Base-by-base conservation (phyloP, 53 echinoderm and acorn worm species). In the Patiria pectinifera region DNA sequence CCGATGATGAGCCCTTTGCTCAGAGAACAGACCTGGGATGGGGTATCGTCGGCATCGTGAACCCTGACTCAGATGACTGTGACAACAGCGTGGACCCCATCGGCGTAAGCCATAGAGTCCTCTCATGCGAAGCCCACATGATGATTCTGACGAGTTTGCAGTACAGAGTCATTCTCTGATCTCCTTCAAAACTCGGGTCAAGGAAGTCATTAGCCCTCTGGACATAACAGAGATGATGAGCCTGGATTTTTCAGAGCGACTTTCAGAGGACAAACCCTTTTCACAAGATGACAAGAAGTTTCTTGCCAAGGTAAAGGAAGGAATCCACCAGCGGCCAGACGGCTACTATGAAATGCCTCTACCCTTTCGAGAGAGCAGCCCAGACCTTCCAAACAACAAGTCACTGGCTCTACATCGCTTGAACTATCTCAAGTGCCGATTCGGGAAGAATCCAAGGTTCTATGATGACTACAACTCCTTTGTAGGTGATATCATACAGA, bases 251-350 rank as follows among this genome's bases (percentile, higher is more conserved):
- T 71, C 80, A 0, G 91, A 93, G 62, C 77, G 49, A 66, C 43
- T 53, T 25, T 48, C 45, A 3, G 76, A 89, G 3, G 63, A 94
- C 2, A 76, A 75, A 63, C 4, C 49, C 2, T 46, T 93, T 48
- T 95, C 94, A 45, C 84, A 87, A n/a, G 94, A 94, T 87, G 94
- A 94, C 48, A 49, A 23, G n/a, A n/a, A n/a, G n/a, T n/a, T n/a
- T n/a, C n/a, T n/a, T n/a, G n/a, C n/a, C n/a, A n/a, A n/a, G n/a
- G n/a, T n/a, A n/a, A n/a, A n/a, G n/a, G n/a, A n/a, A n/a, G 7
- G 76, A 91, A 19, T 95, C n/a, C 63, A 59, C 0, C 93, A 87
- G 22, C 48, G 71, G 18, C 24, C 47, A 2, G 93, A 93, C 60
- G 74, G 86, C 45, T 72, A 86, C 53, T 24, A 47, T 14, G 2